phyloP scores from a whole-genome alignment of 2,797 vertebrate species.

The Melopsittacus undulatus region DNA sequence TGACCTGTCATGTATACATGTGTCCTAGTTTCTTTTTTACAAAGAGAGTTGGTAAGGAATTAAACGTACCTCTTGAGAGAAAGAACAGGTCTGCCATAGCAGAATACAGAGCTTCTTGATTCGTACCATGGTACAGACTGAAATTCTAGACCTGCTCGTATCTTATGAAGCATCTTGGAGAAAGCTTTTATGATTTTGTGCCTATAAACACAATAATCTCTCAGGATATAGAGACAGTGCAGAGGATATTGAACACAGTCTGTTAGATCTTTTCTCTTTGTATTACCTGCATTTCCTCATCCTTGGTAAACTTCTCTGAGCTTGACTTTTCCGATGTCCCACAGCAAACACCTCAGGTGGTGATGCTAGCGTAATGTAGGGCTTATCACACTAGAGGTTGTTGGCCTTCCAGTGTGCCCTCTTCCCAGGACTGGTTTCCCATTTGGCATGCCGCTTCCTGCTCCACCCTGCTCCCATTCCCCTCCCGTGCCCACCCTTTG shows the following conservation, averaged over 20 bases:
- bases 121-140: conserved; percentile 24
- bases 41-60: not conserved
- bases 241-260: not conserved
- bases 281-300: not conserved
- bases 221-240: not conserved
- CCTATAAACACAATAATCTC: not conserved
- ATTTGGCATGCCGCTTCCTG: not conserved
- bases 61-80: not conserved
- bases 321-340: not conserved
- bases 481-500: not conserved
- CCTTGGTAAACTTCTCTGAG: not conserved
- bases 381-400: not conserved
- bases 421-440: not conserved
- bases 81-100: not conserved
- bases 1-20: not conserved
- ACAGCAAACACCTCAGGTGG: not conserved
- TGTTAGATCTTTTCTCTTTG: not conserved
- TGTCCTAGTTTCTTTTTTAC: not conserved
- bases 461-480: not conserved
- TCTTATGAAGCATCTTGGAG: conserved; percentile 33
- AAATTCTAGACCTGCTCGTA: conserved; percentile 33
- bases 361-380: not conserved
- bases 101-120: conserved; percentile 23
- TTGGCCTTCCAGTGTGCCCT: not conserved
- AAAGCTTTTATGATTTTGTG: conserved; percentile 24